Conservation (phyloP, 2,113 vertebrate species). For the Engystomops pustulosus region DNA sequence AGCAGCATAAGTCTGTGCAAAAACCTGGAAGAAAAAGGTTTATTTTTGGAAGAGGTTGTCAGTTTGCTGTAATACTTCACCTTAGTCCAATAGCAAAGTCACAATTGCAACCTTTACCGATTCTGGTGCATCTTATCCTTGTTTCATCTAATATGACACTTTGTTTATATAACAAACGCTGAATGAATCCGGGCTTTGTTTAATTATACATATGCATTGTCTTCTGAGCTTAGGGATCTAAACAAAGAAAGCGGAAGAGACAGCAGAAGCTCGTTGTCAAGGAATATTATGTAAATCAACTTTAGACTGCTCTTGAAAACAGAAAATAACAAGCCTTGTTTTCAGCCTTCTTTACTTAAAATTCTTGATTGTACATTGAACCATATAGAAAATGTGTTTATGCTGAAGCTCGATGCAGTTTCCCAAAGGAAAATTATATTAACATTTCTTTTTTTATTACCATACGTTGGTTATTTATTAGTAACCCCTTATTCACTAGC, state of each 20-base stretch:
- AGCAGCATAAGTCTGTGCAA: background rate
- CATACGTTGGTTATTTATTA: constrained; percentile 39
- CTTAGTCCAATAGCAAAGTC: background rate
- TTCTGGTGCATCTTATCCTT: constrained; percentile 16
- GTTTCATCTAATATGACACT: constrained; percentile 51
- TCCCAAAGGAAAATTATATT: constrained; percentile 31
- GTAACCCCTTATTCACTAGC: constrained; percentile 24
- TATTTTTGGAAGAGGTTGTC: constrained; percentile 36
- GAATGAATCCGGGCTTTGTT: constrained; percentile 53
- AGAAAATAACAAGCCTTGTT: constrained; percentile 52
- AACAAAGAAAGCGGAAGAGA: constrained; percentile 38
- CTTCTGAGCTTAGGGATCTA: constrained; percentile 56
- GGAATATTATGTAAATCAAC: constrained; percentile 58
- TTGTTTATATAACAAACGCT: constrained; percentile 49
- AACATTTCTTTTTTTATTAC: constrained; percentile 36
- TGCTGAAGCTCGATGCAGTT: constrained; percentile 1
- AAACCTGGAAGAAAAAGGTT: background rate
- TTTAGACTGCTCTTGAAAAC: constrained; percentile 43
- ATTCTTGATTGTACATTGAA: constrained; percentile 53
- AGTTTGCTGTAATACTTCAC: constrained; percentile 62
- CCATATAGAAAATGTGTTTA: constrained; percentile 48
- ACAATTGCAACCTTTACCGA: background rate
- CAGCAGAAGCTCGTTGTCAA: constrained; percentile 51
- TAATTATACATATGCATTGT: constrained; percentile 61
- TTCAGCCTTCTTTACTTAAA: constrained; percentile 44